Evolutionary conservation across 2,113 vertebrate genomes (phyloP).

Genomic region (Morone chrysops): DNA sequence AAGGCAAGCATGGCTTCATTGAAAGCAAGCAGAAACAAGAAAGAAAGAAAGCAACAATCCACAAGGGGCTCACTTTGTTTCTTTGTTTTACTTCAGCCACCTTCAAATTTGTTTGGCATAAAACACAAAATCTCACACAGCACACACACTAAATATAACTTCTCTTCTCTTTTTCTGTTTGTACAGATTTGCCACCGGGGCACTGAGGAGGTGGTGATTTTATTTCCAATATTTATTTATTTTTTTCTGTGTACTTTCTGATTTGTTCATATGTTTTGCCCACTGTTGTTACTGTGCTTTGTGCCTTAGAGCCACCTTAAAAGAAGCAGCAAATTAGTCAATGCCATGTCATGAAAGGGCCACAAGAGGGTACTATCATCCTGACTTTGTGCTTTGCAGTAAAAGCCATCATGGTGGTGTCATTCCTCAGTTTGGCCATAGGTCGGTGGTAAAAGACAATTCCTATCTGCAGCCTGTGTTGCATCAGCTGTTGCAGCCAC

Average conservation of each 20-base stretch:
- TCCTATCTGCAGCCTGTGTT: not conserved
- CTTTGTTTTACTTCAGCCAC: too few relatives aligned
- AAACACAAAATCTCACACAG: not conserved
- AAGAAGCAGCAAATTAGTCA: not conserved
- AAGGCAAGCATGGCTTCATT: not conserved
- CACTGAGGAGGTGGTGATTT: not conserved
- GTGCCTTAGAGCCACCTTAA: not conserved
- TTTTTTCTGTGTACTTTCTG: not conserved
- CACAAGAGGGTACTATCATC: constrained; percentile 39
- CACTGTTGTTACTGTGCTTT: not conserved
- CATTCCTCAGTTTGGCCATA: constrained; percentile 37
- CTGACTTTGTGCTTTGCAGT: not conserved
- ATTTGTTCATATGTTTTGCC: not conserved
- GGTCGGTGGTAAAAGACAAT: constrained; percentile 52
- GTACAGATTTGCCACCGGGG: not conserved
- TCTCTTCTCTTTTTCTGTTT: not conserved
- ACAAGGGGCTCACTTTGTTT: not conserved
- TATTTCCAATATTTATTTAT: not conserved
- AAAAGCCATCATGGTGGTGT: not conserved
- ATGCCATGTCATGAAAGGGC: not conserved
- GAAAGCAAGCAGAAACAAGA: not conserved
- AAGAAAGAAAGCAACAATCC: not conserved
- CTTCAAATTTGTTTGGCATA: not conserved
- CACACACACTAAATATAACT: too few relatives aligned
- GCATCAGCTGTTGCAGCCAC: not conserved